phyloP scores from a whole-genome alignment of 2,797 vertebrate genomes.

The Borostomias antarcticus region DNA sequence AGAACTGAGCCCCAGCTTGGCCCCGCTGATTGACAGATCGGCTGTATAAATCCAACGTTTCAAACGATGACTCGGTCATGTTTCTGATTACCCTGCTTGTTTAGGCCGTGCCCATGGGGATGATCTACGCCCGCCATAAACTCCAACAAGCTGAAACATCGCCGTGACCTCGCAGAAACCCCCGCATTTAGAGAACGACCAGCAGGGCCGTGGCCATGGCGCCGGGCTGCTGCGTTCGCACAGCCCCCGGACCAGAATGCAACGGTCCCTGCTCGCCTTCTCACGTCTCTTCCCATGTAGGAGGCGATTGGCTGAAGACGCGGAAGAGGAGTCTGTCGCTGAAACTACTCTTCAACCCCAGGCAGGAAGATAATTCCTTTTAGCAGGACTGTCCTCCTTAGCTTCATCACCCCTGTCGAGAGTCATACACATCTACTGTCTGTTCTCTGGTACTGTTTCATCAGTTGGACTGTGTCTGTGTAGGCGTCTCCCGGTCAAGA shows the following conservation, averaged over 20 bases:
- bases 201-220: too few relatives aligned
- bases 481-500: too few relatives aligned
- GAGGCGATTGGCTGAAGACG: slow-evolving; percentile 29
- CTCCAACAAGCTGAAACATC: slow-evolving; percentile 50
- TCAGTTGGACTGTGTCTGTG: too few relatives aligned
- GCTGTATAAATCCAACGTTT: slow-evolving; percentile 51
- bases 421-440: too few relatives aligned
- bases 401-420: too few relatives aligned
- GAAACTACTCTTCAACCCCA: too few relatives aligned
- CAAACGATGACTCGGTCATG: slow-evolving; percentile 56
- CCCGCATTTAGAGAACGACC: not conserved
- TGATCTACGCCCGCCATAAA: slow-evolving; percentile 50
- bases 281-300: slow-evolving; percentile 36
- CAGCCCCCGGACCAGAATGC: slow-evolving; percentile 19
- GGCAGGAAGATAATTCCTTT: too few relatives aligned
- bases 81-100: slow-evolving; percentile 61
- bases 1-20: too few relatives aligned
- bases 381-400: too few relatives aligned
- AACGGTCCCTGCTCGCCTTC: slow-evolving; percentile 16
- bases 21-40: too few relatives aligned
- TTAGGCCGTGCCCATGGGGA: slow-evolving; percentile 38
- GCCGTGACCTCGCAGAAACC: slow-evolving; percentile 14
- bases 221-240: not conserved
- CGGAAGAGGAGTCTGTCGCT: too few relatives aligned
- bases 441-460: too few relatives aligned